Percentiles rank a stretch among this genome's conserved stretches.
These are phyloP conservation scores for Siniperca obscura DNA, from an alignment of 2,797 vertebrate genomes.

Conservation along the genomic window DNA sequence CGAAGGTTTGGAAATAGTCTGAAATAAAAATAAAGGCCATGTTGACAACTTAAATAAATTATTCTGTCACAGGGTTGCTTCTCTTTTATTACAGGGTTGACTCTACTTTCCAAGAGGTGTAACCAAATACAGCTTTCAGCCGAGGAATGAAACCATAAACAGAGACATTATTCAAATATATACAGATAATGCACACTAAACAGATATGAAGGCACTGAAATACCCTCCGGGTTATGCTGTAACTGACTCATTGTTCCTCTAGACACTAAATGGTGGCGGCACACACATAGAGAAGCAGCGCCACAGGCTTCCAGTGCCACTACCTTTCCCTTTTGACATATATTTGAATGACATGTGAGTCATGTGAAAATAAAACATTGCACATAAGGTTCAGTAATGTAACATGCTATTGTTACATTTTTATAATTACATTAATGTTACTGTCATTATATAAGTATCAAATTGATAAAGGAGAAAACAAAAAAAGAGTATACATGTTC, in stretches of 20 bases:
- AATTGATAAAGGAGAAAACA: constrained; percentile 6
- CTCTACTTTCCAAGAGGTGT: constrained; percentile 32
- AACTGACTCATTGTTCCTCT: constrained; percentile 16
- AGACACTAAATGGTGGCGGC: constrained; percentile 9
- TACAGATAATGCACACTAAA: constrained; percentile 49
- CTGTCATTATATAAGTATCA: background rate
- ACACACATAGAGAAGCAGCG: constrained; percentile 12
- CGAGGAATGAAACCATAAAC: constrained; percentile 27
- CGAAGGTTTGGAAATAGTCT: constrained; percentile 44
- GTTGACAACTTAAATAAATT: constrained; percentile 57
- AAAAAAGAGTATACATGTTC: background rate
- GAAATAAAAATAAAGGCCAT: constrained; percentile 52
- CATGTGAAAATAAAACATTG: background rate
- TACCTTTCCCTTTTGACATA: constrained; percentile 9
- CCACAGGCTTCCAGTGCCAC: background rate
- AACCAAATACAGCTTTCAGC: constrained; percentile 25
- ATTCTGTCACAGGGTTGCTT: constrained; percentile 42
- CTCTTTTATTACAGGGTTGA: constrained; percentile 29
- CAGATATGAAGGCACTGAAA: constrained; percentile 32
- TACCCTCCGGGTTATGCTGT: constrained; percentile 9
- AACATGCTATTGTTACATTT: background rate
- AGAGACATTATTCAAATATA: constrained; percentile 39
- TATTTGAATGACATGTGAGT: background rate
- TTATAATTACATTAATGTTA: background rate
- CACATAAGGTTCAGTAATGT: background rate